phyloP scores from a whole-genome alignment of 64 coral and sea anemone species.

The Platygyra sinensis region DNA sequence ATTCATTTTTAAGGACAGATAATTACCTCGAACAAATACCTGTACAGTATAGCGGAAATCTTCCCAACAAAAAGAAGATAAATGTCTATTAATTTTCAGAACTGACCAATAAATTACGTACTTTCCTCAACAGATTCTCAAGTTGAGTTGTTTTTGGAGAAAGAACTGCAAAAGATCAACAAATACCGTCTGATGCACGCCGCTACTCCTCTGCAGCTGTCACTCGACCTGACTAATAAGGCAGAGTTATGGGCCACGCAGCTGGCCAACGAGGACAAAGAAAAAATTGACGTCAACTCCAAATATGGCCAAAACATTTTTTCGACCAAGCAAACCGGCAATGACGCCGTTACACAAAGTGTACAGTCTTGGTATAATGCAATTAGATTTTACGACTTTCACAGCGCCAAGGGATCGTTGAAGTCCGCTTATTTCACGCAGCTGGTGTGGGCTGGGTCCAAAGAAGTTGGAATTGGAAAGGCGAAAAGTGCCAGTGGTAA shows the following conservation, averaged over 20 bases:
- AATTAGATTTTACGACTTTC: slow-evolving; percentile 72
- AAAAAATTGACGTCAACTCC: slow-evolving; percentile 71
- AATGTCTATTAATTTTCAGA: neutral
- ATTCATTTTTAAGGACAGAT: no score
- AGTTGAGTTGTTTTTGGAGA: slow-evolving; percentile 46
- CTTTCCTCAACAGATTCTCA: neutral
- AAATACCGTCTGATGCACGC: slow-evolving; percentile 91
- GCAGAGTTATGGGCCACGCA: slow-evolving; percentile 56
- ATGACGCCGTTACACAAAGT: slow-evolving; percentile 35
- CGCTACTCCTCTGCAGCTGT: slow-evolving; percentile 60
- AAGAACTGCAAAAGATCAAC: slow-evolving; percentile 67
- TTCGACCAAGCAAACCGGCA: slow-evolving; percentile 42
- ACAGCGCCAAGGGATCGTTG: slow-evolving; percentile 25
- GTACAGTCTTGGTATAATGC: slow-evolving; percentile 88
- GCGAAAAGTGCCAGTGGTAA: slow-evolving; percentile 59
- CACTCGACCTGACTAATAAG: slow-evolving; percentile 68
- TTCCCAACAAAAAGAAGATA: no score
- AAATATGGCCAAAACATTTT: slow-evolving; percentile 87
- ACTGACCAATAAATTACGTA: neutral
- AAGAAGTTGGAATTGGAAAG: slow-evolving; percentile 74
- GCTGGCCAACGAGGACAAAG: slow-evolving; percentile 72
- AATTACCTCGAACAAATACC: no score
- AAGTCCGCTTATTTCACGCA: slow-evolving; percentile 79
- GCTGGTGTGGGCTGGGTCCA: slow-evolving; percentile 65
- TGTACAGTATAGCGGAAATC: no score